A percentile compares a stretch with the other conserved stretches of the same genome.
Conservation (phyloP, 2,113 vertebrate species). For the Tragulus kanchil region DNA sequence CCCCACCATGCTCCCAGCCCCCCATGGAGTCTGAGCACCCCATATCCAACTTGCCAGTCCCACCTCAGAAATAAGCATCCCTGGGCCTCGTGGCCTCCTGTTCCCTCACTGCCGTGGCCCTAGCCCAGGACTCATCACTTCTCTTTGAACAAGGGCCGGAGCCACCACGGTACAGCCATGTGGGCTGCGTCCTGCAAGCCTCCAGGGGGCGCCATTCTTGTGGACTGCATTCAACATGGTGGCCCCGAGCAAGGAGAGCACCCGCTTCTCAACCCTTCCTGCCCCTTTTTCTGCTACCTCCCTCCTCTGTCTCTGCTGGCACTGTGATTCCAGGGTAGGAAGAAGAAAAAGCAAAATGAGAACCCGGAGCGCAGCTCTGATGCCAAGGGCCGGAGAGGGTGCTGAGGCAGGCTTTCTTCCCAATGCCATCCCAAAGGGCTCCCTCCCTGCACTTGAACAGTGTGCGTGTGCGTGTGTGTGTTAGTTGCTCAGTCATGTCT, state of each 20-base stretch:
- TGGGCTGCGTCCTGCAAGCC: not conserved
- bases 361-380: not conserved
- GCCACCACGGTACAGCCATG: accelerated
- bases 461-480: too few relatives aligned
- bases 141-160: not conserved
- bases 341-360: not conserved
- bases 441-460: not conserved
- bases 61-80: not conserved
- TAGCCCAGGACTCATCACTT: not conserved
- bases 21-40: not conserved
- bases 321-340: not conserved
- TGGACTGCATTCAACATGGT: not conserved
- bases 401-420: not conserved
- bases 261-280: not conserved
- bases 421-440: not conserved
- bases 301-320: not conserved
- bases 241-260: not conserved
- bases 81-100: not conserved
- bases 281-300: not conserved
- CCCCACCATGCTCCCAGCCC: not conserved
- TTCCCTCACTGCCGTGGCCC: not conserved
- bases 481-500: too few relatives aligned
- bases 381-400: not conserved
- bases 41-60: not conserved
- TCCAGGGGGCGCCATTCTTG: not conserved